Base-by-base conservation (phyloP, 2,113 vertebrate genomes). In the Baryphthengus martii region DNA sequence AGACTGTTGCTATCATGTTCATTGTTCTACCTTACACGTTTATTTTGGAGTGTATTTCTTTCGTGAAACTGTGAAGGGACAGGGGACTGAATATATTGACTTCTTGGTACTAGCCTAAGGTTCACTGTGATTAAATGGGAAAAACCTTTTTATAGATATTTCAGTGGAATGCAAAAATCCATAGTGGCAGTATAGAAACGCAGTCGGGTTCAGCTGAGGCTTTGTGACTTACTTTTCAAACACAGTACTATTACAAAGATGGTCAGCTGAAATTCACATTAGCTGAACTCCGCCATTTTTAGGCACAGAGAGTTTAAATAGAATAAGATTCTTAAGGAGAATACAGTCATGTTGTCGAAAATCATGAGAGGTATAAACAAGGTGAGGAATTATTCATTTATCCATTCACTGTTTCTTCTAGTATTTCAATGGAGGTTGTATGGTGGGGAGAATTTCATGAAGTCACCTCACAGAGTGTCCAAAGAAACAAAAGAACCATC, bases 21-120 rank as follows among this genome's bases (percentile, higher is more conserved):
- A 15, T 11, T 0, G 0, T 77, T 65, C 12, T 9, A 68, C 14
- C 14, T 65, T 29, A 21, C 17, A 21, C 1, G 0, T 67, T 59
- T 78, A 31, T 56, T 82, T 82, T 76, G 39, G 18, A 61, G 21
- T 72, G 3, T 8, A 23, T 70, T 81, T 92, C 6, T 63, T 58
- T 23, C 20, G 23, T 63, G 47, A 71, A 59, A 62, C 16, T 33
- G 9, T 29, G 19, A 67, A 39, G 47, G 35, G 24, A 25, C n/a
- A 28, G 20, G 9, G 18, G 59, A 20, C 39, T 31, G 37, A 90
- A 42, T 84, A 61, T 58, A 44, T 28, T 0, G 0, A 28, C 9
- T 28, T 89, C 40, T 78, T 74, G 8, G 47, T 85, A 13, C 35
- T 65, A 87, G 58, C 35, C 49, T 84, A 13, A 89, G 65, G 35